These are phyloP conservation scores for Varanus salvator DNA, from an alignment of 2,113 vertebrate genomes.

Conservation along the genomic window DNA sequence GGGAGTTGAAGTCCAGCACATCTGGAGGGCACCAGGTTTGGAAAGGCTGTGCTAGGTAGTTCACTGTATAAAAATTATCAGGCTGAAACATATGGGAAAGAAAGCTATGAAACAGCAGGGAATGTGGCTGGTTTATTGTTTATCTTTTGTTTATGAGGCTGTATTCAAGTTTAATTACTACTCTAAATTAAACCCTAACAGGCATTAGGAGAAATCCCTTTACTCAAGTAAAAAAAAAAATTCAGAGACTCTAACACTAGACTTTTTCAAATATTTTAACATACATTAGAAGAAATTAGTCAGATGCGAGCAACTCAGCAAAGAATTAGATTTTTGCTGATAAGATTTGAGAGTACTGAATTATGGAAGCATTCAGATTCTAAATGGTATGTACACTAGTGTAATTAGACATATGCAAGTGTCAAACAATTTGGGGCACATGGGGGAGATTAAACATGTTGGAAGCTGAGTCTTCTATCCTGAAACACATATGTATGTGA, in stretches of 20 bases:
- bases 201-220: conserved; percentile 92
- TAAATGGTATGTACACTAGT: conserved; percentile 57
- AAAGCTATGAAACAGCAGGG: conserved; percentile 97
- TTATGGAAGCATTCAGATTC: conserved; percentile 74
- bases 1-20: too few species aligned
- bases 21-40: too few species aligned
- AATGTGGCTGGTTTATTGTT: conserved; percentile 94
- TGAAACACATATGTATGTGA: conserved; percentile 25
- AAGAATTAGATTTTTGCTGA: conserved; percentile 68
- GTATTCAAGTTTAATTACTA: conserved; percentile 99
- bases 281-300: conserved; percentile 75
- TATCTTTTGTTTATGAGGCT: conserved; percentile 99
- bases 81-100: conserved; percentile 96
- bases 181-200: conserved; percentile 99
- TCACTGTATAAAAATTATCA: conserved; percentile 93
- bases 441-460: conserved; percentile 27
- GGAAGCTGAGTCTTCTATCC: conserved; percentile 40
- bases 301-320: conserved; percentile 72
- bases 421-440: conserved; percentile 65
- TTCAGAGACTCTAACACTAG: conserved; percentile 71
- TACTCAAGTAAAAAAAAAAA: conserved; percentile 78
- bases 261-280: conserved; percentile 76
- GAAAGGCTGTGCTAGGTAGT: conserved; percentile 73
- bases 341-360: conserved; percentile 57
- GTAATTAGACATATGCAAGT: conserved; percentile 68